phyloP scores from a whole-genome alignment of 2,797 vertebrate species.

The Tokudaia tokunoshimensis region DNA sequence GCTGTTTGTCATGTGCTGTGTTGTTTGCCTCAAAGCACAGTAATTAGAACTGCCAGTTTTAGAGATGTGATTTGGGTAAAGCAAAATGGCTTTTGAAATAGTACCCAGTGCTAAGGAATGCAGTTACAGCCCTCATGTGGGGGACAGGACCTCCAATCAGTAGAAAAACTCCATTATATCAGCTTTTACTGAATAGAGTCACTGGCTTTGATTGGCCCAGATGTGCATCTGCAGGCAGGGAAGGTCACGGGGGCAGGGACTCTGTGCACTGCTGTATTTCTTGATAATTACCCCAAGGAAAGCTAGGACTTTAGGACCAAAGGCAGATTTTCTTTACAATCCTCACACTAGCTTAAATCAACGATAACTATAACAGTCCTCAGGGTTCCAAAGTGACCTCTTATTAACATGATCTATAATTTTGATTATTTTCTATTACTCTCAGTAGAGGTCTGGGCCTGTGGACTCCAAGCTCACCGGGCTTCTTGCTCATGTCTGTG shows the following conservation, averaged over 20 bases:
- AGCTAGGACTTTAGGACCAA: constrained; percentile 62
- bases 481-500: constrained; percentile 70
- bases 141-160: neutral
- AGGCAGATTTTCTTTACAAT: constrained; percentile 64
- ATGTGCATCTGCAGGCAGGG: neutral
- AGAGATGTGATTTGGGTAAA: constrained; percentile 61
- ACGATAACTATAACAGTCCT: constrained; percentile 61
- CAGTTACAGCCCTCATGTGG: neutral
- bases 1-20: neutral
- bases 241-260: neutral
- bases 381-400: constrained; percentile 69
- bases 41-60: constrained; percentile 54
- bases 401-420: constrained; percentile 82
- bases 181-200: constrained; percentile 30
- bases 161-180: constrained; percentile 19
- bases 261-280: constrained; percentile 40
- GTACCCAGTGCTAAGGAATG: constrained; percentile 26
- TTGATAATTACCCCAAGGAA: constrained; percentile 77
- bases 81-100: constrained; percentile 69
- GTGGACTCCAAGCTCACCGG: constrained; percentile 58
- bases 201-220: neutral
- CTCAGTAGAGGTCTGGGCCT: constrained; percentile 64
- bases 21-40: neutral
- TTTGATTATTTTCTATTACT: constrained; percentile 71
- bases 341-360: constrained; percentile 66